phyloP scores from a whole-genome alignment of 2,888 invertebrate genomes.

The Polylopha cassiicola region DNA sequence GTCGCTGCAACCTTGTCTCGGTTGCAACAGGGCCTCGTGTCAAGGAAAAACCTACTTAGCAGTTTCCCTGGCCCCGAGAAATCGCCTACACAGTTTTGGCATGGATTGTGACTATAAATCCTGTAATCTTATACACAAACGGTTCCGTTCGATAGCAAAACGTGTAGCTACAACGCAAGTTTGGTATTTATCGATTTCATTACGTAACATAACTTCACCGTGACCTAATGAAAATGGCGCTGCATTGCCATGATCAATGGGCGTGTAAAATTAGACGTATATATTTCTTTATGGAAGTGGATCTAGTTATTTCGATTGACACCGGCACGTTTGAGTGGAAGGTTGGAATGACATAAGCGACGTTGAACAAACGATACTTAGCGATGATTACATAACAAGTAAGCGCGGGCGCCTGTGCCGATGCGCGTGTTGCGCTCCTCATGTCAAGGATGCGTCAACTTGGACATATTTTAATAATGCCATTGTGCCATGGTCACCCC shows the following conservation, averaged over 20 bases:
- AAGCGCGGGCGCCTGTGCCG: constrained; percentile 32
- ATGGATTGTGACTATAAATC: constrained; percentile 20
- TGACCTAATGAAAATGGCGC: constrained; percentile 21
- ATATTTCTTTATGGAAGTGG: constrained; percentile 11
- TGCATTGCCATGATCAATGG: constrained; percentile 22
- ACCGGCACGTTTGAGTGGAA: constrained; percentile 23
- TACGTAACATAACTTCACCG: constrained; percentile 20
- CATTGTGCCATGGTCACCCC: constrained; percentile 54
- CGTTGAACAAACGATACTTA: constrained; percentile 30
- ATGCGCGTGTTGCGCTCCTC: constrained; percentile 37
- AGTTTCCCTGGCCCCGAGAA: constrained; percentile 72
- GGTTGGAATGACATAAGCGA: constrained; percentile 44
- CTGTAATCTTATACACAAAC: constrained; percentile 15
- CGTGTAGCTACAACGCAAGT: constrained; percentile 8
- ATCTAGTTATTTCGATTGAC: constrained; percentile 17
- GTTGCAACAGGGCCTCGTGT: constrained; percentile 73
- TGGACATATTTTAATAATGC: constrained; percentile 48
- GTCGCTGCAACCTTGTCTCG: constrained; percentile 71
- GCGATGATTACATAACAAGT: constrained; percentile 59
- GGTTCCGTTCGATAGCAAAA: constrained; percentile 6
- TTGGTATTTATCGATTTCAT: constrained; percentile 19
- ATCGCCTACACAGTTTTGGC: constrained; percentile 31
- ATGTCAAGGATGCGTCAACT: constrained; percentile 67
- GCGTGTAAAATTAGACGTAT: constrained; percentile 12
- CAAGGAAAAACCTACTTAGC: constrained; percentile 74